Conservation (phyloP, 2,113 vertebrate genomes). For the Amphilophus citrinellus region DNA sequence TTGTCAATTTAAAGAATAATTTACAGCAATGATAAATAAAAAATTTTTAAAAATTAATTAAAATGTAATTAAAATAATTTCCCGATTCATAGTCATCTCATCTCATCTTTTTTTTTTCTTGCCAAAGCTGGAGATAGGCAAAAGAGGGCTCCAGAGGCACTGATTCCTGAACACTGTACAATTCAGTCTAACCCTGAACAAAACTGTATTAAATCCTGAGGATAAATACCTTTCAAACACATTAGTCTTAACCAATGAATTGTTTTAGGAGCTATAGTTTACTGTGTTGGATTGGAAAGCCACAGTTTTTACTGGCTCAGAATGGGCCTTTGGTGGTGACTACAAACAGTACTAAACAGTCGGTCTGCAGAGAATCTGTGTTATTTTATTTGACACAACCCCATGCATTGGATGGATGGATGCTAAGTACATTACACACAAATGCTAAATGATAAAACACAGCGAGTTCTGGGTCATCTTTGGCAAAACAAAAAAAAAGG, state of each 20-base stretch:
- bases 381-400: too few relatives aligned
- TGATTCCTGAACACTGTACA: not conserved
- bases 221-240: not conserved
- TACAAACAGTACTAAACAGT: too few relatives aligned
- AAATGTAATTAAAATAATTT: too few relatives aligned
- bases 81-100: too few relatives aligned
- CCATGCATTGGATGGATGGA: too few relatives aligned
- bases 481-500: rapidly evolving
- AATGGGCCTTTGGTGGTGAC: not conserved
- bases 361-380: too few relatives aligned
- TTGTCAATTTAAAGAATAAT: too few relatives aligned
- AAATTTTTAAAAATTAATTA: too few relatives aligned
- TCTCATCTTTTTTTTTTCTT: too few relatives aligned
- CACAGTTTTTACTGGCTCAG: not conserved
- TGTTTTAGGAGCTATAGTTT: not conserved
- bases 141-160: not conserved
- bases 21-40: too few relatives aligned
- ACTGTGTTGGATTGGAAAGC: not conserved
- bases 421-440: not conserved
- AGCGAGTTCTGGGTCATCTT: not conserved
- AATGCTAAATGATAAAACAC: not conserved
- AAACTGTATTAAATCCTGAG: not conserved
- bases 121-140: too few relatives aligned
- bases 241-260: not conserved
- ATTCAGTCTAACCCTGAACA: not conserved